Base-by-base conservation (phyloP, 2,888 invertebrate species). In the Allophyes oxyacanthae region DNA sequence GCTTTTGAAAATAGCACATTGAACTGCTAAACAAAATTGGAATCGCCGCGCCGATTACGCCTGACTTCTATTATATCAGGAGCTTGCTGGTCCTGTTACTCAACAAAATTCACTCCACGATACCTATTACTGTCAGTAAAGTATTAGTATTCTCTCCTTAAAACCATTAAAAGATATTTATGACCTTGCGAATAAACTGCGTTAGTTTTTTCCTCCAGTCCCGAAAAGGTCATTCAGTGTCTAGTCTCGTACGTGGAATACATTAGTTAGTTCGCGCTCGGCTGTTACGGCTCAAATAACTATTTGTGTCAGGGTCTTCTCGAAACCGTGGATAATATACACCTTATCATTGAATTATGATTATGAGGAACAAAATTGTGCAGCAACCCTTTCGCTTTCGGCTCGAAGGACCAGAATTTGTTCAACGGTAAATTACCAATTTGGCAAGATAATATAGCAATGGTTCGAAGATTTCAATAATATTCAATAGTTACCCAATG, bases 151-250 rank as follows among this genome's bases (percentile, higher is more conserved):
- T 69, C 67, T 51, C 49, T 50, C 50, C 46, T 43, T 15, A 38
- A 50, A 30, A 40, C 30, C 43, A 51, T 58, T 67, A 71, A 48
- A 65, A 41, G n/a, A 51, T 58, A 71, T 68, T 68, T 66, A 69
- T 50, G 50, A 53, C 73, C 52, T 58, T 55, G 69, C 73, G 44
- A 68, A 58, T 53, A 52, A 30, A 48, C 7, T 7, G 52, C 10
- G 50, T 59, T 42, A 10, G 58, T 58, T 73, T 73, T 68, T 71
- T 56, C 78, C 61, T 67, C 49, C 37, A 62, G 45, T 43, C 36
- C 57, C 38, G 53, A 72, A 68, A 80, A 77, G 82, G 82, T 75
- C 75, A 79, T 80, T 81, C 38, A 1, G 40, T 32, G 59, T 69
- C 61, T 61, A 65, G 54, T 49, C 15, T 38, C 37, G 40, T 79